phyloP scores from a whole-genome alignment of 1,140 invertebrate genomes.

The Aricia agestis region DNA sequence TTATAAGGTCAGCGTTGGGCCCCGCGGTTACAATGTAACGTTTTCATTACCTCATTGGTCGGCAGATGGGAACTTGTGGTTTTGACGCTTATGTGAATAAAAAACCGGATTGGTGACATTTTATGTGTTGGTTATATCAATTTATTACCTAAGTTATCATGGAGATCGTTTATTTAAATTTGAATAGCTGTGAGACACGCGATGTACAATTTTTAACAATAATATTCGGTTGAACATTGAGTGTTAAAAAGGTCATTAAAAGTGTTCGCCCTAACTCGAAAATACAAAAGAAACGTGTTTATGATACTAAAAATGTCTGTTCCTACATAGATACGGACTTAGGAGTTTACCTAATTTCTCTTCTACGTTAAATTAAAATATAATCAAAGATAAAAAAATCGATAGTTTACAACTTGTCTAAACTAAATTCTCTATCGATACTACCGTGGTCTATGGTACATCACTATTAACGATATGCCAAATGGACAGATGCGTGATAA shows the following conservation, averaged over 20 bases:
- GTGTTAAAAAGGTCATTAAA: too few relatives aligned
- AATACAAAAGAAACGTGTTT: too few relatives aligned
- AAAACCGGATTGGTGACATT: constrained; percentile 19
- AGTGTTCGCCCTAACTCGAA: too few relatives aligned
- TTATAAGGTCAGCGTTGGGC: constrained; percentile 57
- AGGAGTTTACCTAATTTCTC: too few relatives aligned
- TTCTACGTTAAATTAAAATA: too few relatives aligned
- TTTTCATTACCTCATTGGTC: constrained; percentile 43
- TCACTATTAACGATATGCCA: constrained; percentile 15
- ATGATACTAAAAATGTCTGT: too few relatives aligned
- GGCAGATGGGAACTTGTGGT: constrained; percentile 38
- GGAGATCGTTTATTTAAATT: constrained; percentile 4
- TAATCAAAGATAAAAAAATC: background rate
- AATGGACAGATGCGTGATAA: constrained; percentile 13
- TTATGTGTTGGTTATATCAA: constrained; percentile 20
- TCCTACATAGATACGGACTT: too few relatives aligned
- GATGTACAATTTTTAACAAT: background rate
- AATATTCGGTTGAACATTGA: too few relatives aligned
- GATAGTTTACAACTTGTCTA: background rate
- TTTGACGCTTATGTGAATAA: background rate
- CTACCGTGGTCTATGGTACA: background rate
- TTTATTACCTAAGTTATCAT: constrained; percentile 14
- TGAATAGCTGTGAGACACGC: background rate
- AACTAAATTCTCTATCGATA: background rate
- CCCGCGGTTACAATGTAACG: constrained; percentile 45